These are phyloP conservation scores for Babyrousa celebensis DNA, from an alignment of 2,797 vertebrate species.

Conservation along the genomic window DNA sequence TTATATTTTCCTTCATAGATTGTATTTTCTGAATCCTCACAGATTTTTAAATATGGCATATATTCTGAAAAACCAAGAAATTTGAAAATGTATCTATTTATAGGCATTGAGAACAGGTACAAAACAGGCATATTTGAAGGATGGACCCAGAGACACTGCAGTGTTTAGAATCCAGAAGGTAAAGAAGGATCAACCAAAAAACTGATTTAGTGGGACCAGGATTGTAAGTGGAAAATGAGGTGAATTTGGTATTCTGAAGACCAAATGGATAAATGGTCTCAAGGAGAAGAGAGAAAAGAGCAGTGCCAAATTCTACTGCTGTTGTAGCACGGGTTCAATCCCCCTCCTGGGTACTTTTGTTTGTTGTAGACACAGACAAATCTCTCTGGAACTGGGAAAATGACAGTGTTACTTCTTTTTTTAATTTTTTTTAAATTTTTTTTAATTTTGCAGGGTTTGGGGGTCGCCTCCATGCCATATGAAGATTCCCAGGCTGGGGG, in stretches of 20 bases:
- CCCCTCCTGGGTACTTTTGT: too few relatives aligned
- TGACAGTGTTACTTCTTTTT: too few relatives aligned
- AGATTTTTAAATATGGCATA: background rate
- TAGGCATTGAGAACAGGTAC: background rate
- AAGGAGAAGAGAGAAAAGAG: background rate
- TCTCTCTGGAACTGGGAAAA: background rate
- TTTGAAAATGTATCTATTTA: background rate
- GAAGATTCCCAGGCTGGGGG: too few relatives aligned
- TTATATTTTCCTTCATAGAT: background rate
- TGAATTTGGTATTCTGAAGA: background rate
- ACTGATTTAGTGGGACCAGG: background rate
- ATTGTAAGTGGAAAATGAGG: background rate
- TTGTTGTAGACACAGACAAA: background rate
- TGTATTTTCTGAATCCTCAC: constrained; percentile 33
- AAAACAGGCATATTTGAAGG: background rate
- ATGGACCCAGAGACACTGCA: background rate
- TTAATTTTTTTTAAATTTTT: too few relatives aligned
- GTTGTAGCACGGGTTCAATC: too few relatives aligned
- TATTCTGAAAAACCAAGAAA: background rate
- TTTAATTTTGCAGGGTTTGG: too few relatives aligned
- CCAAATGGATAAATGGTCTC: background rate
- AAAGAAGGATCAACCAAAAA: background rate
- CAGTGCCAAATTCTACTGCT: background rate
- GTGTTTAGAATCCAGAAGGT: background rate
- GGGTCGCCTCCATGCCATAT: too few relatives aligned